These are phyloP conservation scores for Scaptomyza polygonia DNA, from an alignment of 2,888 invertebrate genomes.

Conservation along the genomic window DNA sequence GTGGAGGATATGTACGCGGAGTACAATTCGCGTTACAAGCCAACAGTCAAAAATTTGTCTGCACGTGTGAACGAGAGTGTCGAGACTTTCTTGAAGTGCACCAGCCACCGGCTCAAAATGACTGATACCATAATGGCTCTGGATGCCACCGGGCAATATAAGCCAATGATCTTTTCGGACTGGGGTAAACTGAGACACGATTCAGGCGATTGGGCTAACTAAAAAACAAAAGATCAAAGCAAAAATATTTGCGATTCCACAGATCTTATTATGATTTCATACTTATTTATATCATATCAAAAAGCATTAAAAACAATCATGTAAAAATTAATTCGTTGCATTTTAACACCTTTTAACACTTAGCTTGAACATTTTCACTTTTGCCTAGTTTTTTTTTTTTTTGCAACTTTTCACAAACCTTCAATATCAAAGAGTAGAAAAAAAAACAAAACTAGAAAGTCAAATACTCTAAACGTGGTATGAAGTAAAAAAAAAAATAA, in stretches of 20 bases:
- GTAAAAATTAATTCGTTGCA: no score
- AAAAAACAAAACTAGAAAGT: slow-evolving; percentile 19
- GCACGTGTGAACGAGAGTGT: background rate
- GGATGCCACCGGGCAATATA: slow-evolving; percentile 8
- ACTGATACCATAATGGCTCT: slow-evolving; percentile 9
- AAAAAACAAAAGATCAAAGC: no score
- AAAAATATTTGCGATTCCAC: no score
- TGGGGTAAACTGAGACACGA: slow-evolving; percentile 8
- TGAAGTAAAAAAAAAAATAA: slow-evolving; percentile 12
- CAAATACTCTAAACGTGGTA: slow-evolving; percentile 12
- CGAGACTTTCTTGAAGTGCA: background rate
- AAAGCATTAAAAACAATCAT: no score
- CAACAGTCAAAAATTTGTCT: background rate
- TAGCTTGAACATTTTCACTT: slow-evolving; percentile 46
- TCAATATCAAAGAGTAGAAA: slow-evolving; percentile 9
- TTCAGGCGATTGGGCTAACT: background rate
- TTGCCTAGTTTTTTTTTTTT: no score
- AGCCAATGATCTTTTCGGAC: background rate
- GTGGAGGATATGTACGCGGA: slow-evolving; percentile 25
- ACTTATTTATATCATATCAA: no score
- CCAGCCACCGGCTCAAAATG: background rate
- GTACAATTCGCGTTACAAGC: background rate
- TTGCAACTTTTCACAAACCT: slow-evolving; percentile 10
- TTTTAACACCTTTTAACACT: background rate
- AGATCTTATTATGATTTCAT: no score